These are phyloP conservation scores for Nettapus auritus DNA, from an alignment of 2,113 vertebrate species.

Conservation along the genomic window DNA sequence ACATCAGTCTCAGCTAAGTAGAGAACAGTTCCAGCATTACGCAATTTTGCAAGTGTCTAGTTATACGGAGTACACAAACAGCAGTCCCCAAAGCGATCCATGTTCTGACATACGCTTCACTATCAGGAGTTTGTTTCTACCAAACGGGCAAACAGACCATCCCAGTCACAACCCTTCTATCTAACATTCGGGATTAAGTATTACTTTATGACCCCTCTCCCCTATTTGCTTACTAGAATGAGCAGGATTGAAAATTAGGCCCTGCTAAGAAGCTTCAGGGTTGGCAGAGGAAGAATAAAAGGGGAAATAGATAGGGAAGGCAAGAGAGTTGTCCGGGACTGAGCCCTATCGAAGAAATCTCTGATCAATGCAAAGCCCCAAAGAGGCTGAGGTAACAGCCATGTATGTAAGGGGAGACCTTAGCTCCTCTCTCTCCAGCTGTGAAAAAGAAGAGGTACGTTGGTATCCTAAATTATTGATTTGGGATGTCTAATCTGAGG, in stretches of 20 bases:
- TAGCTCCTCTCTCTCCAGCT: neutral
- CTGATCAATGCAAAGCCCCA: neutral
- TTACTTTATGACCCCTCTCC: neutral
- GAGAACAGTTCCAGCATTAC: neutral
- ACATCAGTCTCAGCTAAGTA: conserved; percentile 14
- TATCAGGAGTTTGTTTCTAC: neutral
- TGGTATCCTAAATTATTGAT: neutral
- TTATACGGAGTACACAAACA: neutral
- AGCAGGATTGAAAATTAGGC: neutral
- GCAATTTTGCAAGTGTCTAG: neutral
- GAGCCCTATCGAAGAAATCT: accelerated
- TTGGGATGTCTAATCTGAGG: neutral
- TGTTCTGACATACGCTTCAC: neutral
- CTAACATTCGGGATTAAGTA: neutral
- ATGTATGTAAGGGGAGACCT: neutral
- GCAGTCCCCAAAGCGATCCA: neutral
- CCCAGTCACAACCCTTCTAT: neutral
- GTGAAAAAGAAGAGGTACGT: neutral
- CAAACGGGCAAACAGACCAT: neutral
- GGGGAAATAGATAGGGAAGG: neutral
- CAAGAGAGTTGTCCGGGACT: neutral
- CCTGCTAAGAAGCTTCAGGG: neutral
- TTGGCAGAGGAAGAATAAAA: neutral
- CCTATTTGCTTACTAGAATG: neutral
- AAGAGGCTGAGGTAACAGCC: neutral